Conservation (phyloP, 2,797 vertebrate species). For the Sphenodon punctatus region DNA sequence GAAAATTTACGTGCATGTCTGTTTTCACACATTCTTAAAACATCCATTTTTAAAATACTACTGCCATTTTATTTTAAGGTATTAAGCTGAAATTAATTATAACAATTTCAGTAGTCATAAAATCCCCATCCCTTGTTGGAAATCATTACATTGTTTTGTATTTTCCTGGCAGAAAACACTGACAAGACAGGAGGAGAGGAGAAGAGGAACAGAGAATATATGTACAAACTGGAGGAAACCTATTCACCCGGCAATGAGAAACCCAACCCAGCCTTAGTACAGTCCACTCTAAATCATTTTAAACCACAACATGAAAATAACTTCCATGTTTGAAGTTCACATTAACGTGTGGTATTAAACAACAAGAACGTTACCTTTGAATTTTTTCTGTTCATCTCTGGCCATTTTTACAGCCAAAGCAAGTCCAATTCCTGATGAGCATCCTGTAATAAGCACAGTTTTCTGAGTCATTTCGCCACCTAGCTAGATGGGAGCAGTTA, state of each 20-base stretch:
- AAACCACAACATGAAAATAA: not conserved
- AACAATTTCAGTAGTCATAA: not conserved
- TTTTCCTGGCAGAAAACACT: not conserved
- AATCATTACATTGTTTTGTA: not conserved
- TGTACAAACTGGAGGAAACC: not conserved
- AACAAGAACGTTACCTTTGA: conserved; percentile 81
- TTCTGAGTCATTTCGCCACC: conserved; percentile 82
- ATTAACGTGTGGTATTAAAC: not conserved
- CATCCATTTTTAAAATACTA: not conserved
- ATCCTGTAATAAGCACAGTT: conserved; percentile 87
- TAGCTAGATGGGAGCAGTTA: not conserved
- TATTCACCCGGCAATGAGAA: not conserved
- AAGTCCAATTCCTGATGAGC: conserved; percentile 88
- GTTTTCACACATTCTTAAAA: no score
- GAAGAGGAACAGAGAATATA: not conserved
- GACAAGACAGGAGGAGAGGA: not conserved
- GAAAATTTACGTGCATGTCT: no score
- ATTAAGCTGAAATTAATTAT: not conserved
- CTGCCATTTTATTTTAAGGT: not conserved
- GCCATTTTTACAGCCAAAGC: conserved; percentile 83
- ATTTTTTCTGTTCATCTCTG: conserved; percentile 87
- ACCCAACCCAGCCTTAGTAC: not conserved
- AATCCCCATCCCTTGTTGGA: not conserved
- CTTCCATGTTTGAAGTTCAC: no score
- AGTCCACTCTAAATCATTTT: not conserved